Evolutionary conservation across 2,797 vertebrate genomes (phyloP), one percentile per base, ranked within the genome.

Genomic region (Lagocephalus sceleratus): DNA sequence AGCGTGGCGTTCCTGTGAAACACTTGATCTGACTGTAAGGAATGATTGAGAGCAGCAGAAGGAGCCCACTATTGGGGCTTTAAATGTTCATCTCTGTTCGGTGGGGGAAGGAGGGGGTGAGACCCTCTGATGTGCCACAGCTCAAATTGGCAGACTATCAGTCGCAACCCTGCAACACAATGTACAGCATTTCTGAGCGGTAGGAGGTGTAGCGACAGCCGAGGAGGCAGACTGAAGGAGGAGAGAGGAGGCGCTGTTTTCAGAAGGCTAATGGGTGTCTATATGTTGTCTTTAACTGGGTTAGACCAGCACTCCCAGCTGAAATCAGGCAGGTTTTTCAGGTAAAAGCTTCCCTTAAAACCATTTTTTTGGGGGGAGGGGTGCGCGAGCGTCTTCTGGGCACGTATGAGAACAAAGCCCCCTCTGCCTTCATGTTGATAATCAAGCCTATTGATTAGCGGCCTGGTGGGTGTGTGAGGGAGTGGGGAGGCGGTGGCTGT

Each of bases 371-470:
- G 51, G 51, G 29, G 64, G 72, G 66, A 67, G 75, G 41, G 2
- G 32, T 52, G 46, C 23, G 44, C 35, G n/a, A 53, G 66, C 54
- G 61, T 76, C 32, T 72, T 64, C 62, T 60, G 58, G 53, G 54
- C 68, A 81, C 76, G 82, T 84, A 86, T 68, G 70, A 82, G 77
- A 82, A 79, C 79, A 73, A 81, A 86, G 75, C 78, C 54, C 11
- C 11, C 60, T 70, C 59, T 60, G 68, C 66, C 66, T 85, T 73
- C 77, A 66, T 50, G 75, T 75, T 84, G 68, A 76, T 86, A 91
- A 91, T 91, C 89, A 89, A 76, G 63, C 38, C 51, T 89, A 91
- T 91, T 89, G 90, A 91, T 88, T 75, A 77, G 82, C 54, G 71
- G 57, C 64, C 64, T 71, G 76, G 79, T 72, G 78, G 61, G 78